These are phyloP conservation scores for Globicephala melas DNA, from an alignment of 2,113 vertebrate species.

Conservation along the genomic window DNA sequence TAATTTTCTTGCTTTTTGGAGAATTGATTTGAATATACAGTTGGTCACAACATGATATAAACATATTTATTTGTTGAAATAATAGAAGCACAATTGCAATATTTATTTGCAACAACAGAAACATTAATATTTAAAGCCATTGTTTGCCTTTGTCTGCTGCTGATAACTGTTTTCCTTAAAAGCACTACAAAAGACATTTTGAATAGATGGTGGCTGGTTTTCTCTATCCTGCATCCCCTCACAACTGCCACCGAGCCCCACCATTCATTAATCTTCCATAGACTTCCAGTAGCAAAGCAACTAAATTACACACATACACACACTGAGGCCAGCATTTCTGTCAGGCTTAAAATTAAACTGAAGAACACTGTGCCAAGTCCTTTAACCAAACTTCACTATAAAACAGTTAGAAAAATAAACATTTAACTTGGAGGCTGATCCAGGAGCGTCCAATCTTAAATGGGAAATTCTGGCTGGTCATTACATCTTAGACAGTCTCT, in stretches of 20 bases:
- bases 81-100: conserved; percentile 56
- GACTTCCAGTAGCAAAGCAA: conserved; percentile 93
- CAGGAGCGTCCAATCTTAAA: conserved; percentile 78
- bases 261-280: conserved; percentile 99
- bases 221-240: conserved; percentile 92
- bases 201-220: conserved; percentile 98
- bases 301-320: conserved; percentile 92
- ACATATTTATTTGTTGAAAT: conserved; percentile 2
- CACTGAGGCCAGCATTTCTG: conserved; percentile 89
- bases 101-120: conserved; percentile 68
- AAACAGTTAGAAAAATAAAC: conserved; percentile 88
- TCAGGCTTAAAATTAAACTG: conserved; percentile 92
- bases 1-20: conserved; percentile 9
- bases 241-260: conserved; percentile 94
- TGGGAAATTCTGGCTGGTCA: conserved; percentile 82
- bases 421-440: conserved; percentile 85
- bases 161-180: conserved; percentile 93
- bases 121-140: conserved; percentile 89
- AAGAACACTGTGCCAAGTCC: conserved; percentile 86
- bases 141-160: conserved; percentile 89
- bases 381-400: conserved; percentile 89
- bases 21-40: conserved; percentile 24
- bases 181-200: conserved; percentile 92
- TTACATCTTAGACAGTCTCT: conserved; percentile 81
- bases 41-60: not conserved